Evolutionary conservation across 2,113 vertebrate genomes (phyloP).

Genomic region (Bos javanicus): DNA sequence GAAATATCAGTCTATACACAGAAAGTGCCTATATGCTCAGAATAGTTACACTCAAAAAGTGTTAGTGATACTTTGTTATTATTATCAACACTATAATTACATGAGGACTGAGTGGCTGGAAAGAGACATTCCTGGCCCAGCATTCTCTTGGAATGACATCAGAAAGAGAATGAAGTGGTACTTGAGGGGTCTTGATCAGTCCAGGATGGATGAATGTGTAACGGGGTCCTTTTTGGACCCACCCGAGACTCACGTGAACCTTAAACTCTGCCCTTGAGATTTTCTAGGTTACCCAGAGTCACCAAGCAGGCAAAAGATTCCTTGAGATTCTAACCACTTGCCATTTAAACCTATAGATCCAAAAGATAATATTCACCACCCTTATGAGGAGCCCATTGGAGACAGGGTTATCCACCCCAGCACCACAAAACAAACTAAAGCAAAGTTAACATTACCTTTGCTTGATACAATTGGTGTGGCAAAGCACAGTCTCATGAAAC

Average conservation of each 20-base stretch:
- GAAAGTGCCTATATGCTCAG: background rate
- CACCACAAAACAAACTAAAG: background rate
- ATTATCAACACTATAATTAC: background rate
- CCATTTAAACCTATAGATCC: background rate
- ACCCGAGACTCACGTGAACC: background rate
- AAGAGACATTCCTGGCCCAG: background rate
- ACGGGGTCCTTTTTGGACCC: background rate
- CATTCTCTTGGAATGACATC: background rate
- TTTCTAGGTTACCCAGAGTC: background rate
- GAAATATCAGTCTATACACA: background rate
- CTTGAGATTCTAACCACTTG: background rate
- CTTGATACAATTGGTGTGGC: background rate
- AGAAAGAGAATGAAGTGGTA: background rate
- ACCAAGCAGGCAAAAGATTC: background rate
- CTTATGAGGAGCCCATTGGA: background rate
- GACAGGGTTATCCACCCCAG: background rate
- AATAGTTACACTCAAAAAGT: background rate
- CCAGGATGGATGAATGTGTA: background rate
- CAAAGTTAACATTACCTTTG: rapidly evolving
- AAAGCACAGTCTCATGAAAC: background rate
- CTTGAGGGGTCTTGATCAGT: background rate
- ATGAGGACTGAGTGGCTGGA: background rate
- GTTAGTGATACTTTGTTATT: background rate
- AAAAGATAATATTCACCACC: background rate
- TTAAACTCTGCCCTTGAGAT: slow-evolving; percentile 1